Base-by-base conservation (phyloP, 2,888 invertebrate genomes). In the Troglohyphantes excavatus region DNA sequence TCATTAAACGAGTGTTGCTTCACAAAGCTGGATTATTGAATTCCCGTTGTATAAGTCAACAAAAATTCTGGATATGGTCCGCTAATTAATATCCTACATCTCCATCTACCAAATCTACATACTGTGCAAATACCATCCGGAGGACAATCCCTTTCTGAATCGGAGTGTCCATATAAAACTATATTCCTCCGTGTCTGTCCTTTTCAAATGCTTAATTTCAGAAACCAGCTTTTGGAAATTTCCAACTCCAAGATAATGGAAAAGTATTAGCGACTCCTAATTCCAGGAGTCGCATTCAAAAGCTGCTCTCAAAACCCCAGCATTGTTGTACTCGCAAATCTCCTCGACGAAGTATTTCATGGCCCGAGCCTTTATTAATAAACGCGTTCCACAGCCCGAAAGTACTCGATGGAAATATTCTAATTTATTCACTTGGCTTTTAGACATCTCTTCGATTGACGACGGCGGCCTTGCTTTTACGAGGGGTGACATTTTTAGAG, bases 381-480 rank as follows among this genome's bases (percentile, higher is more conserved):
- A 72, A 11, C 33, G 0, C 3, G 67, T 73, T 26, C 61, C 61
- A 43, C 23, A 29, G 39, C 23, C 9, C 75, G n/a, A 76, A 72
- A 68, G 63, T 43, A 78, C 61, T 78, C 75, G 68, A 78, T 78
- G 70, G 13, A n/a, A 68, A 70, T 79, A 63, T 72, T 79, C 63
- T 86, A 86, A 86, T 86, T 78, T 86, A 87, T 87, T 87, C 87
- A 33, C 70, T 46, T 81, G 87, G 87, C 87, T 87, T 87, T 81
- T 67, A 87, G 87, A 75, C 73, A 75, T 78, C 61, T 43, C 29
- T 17, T 13, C 29, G 19, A 46, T 70, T 43, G 63, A 63, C 63
- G 67, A 27, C 9, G 23, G 46, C 9, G 21, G 46, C 53, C 53
- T n/a, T n/a, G 53, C 53, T 53, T 53, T 53, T 53, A 53, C 46